Evolutionary conservation across 1,140 invertebrate genomes (phyloP), one percentile per base, ranked within the genome.

Genomic region (Chrysopa pallens): DNA sequence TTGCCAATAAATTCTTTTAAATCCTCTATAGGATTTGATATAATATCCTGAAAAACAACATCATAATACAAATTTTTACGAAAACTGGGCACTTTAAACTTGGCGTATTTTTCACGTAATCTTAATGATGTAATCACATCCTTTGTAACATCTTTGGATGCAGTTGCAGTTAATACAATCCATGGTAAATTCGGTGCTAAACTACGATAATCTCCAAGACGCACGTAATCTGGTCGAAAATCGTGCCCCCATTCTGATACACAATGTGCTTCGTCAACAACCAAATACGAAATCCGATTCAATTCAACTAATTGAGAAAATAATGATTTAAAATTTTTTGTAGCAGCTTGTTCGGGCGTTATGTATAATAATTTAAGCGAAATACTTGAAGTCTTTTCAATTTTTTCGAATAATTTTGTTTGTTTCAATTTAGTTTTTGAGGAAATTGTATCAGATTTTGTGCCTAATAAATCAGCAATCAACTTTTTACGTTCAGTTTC

Each of bases 211-310:
- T 70, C 52, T 7, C 84, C 86, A 3, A 98, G 61, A 61, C 84
- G 90, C 4, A 95, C 68, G 61, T 97, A 98, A 61, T 96, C 87
- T 1, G 87, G 87, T 23, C 93, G 67, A 61, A 98, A 98, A 62
- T 97, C 92, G 63, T 98, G 93, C 1, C 93, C 93, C 92, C 92
- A 98, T 53, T 96, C 83, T 55, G 87, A 93, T 0, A 97, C 90
- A 69, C 93, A 98, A 61, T 98, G 93, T 8, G 91, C 93, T 70
- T 98, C 94, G 67, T 98, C 94, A 9, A 98, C 83, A 29, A 92
- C 79, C 50, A 96, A 72, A 55, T 84, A 79, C 6, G 77, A 76
- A 3, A 91, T 58, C 48, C 78, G 75, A 46, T 76, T 71, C 51
- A 69, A 68, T 51, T 74, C 78, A 15, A 72, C 55, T 45, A 80